Conservation (phyloP, 2,888 invertebrate species). For the Parthenolecanium corni region DNA sequence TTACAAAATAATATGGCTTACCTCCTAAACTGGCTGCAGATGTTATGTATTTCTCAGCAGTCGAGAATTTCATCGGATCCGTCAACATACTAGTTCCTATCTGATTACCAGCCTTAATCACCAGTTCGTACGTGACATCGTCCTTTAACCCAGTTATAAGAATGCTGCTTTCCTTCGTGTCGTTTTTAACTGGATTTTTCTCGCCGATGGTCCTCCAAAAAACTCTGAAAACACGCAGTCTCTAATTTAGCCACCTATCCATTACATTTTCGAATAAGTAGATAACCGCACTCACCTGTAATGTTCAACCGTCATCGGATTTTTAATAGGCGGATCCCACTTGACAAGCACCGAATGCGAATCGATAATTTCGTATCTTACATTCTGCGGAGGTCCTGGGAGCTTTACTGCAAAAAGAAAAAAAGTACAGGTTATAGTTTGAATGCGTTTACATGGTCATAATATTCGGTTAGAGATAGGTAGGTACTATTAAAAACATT, state of each 20-base stretch:
- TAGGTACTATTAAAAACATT: too few relatives aligned
- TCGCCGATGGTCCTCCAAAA: conserved; percentile 62
- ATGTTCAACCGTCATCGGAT: conserved; percentile 67
- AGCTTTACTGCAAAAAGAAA: conserved; percentile 43
- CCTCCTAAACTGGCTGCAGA: conserved; percentile 47
- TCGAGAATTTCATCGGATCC: conserved; percentile 59
- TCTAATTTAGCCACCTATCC: neutral
- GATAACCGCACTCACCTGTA: conserved; percentile 53
- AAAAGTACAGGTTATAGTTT: too few relatives aligned
- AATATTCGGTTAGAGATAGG: too few relatives aligned
- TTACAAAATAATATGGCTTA: conserved; percentile 11
- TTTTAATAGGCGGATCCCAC: conserved; percentile 72
- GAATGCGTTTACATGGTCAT: too few relatives aligned
- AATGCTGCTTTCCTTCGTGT: conserved; percentile 59
- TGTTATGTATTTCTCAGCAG: conserved; percentile 59
- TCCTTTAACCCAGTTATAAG: conserved; percentile 59
- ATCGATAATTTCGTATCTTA: conserved; percentile 47
- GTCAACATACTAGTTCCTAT: conserved; percentile 65
- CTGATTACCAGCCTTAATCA: conserved; percentile 69
- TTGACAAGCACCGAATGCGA: conserved; percentile 50
- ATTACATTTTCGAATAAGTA: neutral
- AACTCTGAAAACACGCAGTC: conserved; percentile 50
- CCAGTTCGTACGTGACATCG: conserved; percentile 63
- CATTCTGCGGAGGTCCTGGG: conserved; percentile 66
- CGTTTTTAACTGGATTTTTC: conserved; percentile 51